These are phyloP conservation scores for Trididemnum nubilum DNA, from an alignment of 23 tunicate species.

Conservation along the genomic window DNA sequence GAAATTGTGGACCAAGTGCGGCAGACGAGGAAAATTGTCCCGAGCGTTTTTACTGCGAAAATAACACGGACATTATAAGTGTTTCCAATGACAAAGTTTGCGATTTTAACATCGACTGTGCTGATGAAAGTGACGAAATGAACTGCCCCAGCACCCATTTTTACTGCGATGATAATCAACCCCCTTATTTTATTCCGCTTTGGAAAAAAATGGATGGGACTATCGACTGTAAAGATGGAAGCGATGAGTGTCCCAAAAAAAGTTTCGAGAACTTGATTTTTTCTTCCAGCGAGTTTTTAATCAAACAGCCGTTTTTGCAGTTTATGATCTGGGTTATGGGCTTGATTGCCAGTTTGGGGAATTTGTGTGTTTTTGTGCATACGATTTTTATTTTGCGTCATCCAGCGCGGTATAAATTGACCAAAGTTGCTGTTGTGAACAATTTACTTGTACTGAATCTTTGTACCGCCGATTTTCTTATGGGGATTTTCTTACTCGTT, in stretches of 20 bases:
- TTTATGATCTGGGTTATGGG: constrained; percentile 84
- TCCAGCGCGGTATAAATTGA: constrained; percentile 15
- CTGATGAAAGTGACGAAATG: constrained; percentile 52
- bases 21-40: constrained; percentile 43
- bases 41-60: constrained; percentile 40
- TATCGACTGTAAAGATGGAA: constrained; percentile 68
- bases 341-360: constrained; percentile 48
- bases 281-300: constrained; percentile 52
- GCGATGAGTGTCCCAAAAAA: constrained; percentile 80
- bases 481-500: constrained; percentile 55
- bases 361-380: constrained; percentile 37
- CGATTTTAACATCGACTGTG: constrained; percentile 56
- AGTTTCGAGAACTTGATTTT: constrained; percentile 31
- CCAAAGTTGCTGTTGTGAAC: constrained; percentile 51
- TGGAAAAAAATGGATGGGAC: constrained; percentile 58
- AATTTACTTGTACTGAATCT: constrained; percentile 62
- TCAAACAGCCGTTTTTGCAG: constrained; percentile 48
- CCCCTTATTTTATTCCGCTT: constrained; percentile 29
- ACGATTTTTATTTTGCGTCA: constrained; percentile 10
- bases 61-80: constrained; percentile 14
- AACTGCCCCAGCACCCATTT: constrained; percentile 53
- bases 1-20: constrained; percentile 29
- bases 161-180: constrained; percentile 46
- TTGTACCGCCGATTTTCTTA: constrained; percentile 61
- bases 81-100: constrained; percentile 30